Conservation (phyloP, 2,113 vertebrate species). For the Oncorhynchus kisutch region DNA sequence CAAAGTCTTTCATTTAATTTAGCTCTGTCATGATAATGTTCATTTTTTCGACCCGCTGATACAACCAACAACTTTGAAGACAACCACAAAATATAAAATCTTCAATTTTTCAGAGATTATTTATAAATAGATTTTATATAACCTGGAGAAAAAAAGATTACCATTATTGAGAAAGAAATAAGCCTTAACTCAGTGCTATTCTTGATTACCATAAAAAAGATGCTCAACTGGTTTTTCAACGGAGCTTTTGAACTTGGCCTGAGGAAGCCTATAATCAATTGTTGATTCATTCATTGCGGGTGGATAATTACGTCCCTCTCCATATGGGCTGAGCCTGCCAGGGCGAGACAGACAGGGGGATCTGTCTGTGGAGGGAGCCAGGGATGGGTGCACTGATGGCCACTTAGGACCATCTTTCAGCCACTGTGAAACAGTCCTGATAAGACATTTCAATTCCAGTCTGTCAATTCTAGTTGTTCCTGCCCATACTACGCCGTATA, state of each 20-base stretch:
- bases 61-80: no score
- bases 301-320: slow-evolving; percentile 75
- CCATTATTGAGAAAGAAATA: slow-evolving; percentile 15
- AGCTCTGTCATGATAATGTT: no score
- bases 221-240: slow-evolving; percentile 62
- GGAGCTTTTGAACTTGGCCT: slow-evolving; percentile 57
- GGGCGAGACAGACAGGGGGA: slow-evolving; percentile 62
- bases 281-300: slow-evolving; percentile 74
- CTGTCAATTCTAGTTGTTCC: slow-evolving; percentile 12
- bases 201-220: slow-evolving; percentile 70
- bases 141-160: no score
- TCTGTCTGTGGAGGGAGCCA: slow-evolving; percentile 57
- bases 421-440: slow-evolving; percentile 61
- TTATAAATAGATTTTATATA: no score
- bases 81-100: no score
- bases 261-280: slow-evolving; percentile 75
- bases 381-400: slow-evolving; percentile 70
- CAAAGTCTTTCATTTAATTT: no score
- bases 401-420: slow-evolving; percentile 75
- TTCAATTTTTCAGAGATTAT: no score
- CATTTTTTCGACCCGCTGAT: no score
- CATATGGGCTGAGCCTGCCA: slow-evolving; percentile 65
- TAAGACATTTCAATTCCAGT: slow-evolving; percentile 56
- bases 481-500: no score
- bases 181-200: slow-evolving; percentile 36